phyloP scores from a whole-genome alignment of 1,140 invertebrate species.

The Ditylenchus dipsaci region DNA sequence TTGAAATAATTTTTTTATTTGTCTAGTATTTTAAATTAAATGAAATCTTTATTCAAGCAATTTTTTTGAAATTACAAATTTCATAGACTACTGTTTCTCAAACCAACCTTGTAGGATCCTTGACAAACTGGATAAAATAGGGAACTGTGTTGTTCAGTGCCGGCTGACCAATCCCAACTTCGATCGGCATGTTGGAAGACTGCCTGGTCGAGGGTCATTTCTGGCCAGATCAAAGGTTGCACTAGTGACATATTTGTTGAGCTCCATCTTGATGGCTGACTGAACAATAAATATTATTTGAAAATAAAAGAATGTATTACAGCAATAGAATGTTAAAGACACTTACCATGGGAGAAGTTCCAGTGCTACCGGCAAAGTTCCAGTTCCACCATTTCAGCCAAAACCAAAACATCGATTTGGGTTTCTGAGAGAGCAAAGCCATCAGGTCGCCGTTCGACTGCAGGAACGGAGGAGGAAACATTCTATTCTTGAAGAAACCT shows the following conservation, averaged over 20 bases:
- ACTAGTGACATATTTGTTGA: conserved; percentile 23
- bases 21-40: too few species aligned
- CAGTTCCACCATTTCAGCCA: conserved; percentile 19
- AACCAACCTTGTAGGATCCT: conserved; percentile 39
- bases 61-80: neutral
- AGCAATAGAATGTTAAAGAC: neutral
- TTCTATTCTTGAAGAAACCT: conserved; percentile 38
- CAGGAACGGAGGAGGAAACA: too few species aligned
- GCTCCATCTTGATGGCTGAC: neutral
- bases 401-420: conserved; percentile 13
- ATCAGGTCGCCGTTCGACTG: neutral
- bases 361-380: neutral
- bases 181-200: conserved; percentile 14
- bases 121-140: conserved; percentile 42
- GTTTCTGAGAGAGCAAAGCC: conserved; percentile 16
- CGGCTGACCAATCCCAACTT: conserved; percentile 31
- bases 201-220: neutral
- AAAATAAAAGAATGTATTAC: neutral
- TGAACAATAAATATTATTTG: too few species aligned
- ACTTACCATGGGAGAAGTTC: neutral
- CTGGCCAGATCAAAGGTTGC: conserved; percentile 34
- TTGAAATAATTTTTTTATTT: too few species aligned
- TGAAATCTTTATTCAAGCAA: too few species aligned
- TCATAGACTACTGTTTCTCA: neutral
- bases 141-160: conserved; percentile 44